Evolutionary conservation across 2,888 invertebrate species (phyloP).

Genomic region (Sarcophaga caerulescens): DNA sequence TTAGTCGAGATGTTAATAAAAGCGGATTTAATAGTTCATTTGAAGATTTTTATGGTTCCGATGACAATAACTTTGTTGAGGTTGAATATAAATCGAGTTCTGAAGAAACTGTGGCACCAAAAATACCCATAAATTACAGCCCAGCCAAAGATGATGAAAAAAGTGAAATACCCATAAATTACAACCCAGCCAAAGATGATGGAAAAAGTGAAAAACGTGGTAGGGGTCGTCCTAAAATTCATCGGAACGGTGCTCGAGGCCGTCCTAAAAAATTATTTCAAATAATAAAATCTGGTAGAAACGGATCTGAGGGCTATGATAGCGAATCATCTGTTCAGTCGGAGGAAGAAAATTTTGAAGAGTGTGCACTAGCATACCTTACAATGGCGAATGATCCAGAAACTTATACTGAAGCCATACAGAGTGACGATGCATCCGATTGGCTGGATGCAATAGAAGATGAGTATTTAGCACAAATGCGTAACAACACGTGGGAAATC

Average conservation of each 20-base stretch:
- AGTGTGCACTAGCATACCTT: conserved; percentile 49
- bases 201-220: conserved; percentile 30
- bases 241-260: conserved; percentile 47
- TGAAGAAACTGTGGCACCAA: neutral
- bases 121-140: neutral
- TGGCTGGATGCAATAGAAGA: conserved; percentile 65
- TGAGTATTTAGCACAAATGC: neutral
- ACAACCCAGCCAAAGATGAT: neutral
- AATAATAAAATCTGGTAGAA: neutral
- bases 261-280: conserved; percentile 58
- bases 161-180: neutral
- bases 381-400: conserved; percentile 17
- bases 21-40: conserved; percentile 52
- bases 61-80: conserved; percentile 49
- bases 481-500: conserved; percentile 64
- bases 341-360: conserved; percentile 54
- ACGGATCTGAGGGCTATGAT: neutral
- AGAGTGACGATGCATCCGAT: conserved; percentile 21
- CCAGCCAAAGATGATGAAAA: neutral
- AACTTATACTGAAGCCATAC: conserved; percentile 37
- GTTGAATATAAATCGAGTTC: neutral
- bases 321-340: neutral
- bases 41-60: conserved; percentile 48
- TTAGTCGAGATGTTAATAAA: conserved; percentile 64
- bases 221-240: conserved; percentile 60